Evolutionary conservation across 1,140 invertebrate genomes (phyloP).

Genomic region (Drosophila sucinea): DNA sequence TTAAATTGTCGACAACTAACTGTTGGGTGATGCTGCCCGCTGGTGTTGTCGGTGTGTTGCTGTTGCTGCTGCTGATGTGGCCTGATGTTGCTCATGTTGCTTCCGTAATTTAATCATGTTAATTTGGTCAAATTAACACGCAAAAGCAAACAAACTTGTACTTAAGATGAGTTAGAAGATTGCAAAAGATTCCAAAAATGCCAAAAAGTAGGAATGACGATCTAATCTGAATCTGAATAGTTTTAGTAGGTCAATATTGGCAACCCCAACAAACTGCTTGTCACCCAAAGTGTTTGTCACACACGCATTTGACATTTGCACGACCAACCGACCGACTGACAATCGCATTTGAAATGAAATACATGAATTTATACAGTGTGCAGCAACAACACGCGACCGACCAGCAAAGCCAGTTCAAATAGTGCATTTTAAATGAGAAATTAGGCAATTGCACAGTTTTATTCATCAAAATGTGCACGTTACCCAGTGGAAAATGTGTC

Average conservation of each 20-base stretch:
- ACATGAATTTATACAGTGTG: background rate
- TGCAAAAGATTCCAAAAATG: slow-evolving; percentile 34
- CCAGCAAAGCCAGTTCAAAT: background rate
- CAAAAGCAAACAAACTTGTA: slow-evolving; percentile 44
- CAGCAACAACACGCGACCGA: background rate
- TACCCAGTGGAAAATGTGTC: no score
- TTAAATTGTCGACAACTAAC: slow-evolving; percentile 9
- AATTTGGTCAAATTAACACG: slow-evolving; percentile 69
- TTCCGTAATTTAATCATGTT: slow-evolving; percentile 69
- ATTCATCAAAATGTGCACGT: no score
- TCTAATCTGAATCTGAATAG: slow-evolving; percentile 18
- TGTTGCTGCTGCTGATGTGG: background rate
- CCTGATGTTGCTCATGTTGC: slow-evolving; percentile 48
- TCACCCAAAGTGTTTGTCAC: slow-evolving; percentile 29
- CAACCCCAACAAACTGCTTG: slow-evolving; percentile 48
- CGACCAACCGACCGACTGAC: slow-evolving; percentile 27
- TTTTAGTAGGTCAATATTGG: slow-evolving; percentile 22
- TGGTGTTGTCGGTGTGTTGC: background rate
- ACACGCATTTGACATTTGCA: slow-evolving; percentile 65
- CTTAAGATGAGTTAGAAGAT: slow-evolving; percentile 44
- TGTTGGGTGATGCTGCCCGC: slow-evolving; percentile 1
- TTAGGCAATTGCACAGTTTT: slow-evolving; percentile 1
- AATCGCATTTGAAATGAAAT: slow-evolving; percentile 3
- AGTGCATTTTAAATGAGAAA: background rate
- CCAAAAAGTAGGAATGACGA: slow-evolving; percentile 20